phyloP scores from a whole-genome alignment of 2,888 invertebrate genomes.

The Mythimna pallens region DNA sequence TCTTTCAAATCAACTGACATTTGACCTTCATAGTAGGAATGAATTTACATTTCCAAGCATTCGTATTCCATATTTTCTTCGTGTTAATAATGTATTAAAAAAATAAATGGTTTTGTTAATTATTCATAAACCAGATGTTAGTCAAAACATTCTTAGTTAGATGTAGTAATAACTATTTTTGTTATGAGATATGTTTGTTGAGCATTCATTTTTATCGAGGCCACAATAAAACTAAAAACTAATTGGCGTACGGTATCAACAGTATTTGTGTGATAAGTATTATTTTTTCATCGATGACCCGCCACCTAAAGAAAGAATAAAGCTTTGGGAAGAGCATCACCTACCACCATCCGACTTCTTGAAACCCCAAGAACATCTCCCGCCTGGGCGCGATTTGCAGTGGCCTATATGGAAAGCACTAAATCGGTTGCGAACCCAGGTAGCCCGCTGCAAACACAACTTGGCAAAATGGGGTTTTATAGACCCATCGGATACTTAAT shows the following conservation, averaged over 20 bases:
- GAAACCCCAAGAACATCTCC: too few species aligned
- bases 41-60: not conserved
- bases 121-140: conserved; percentile 39
- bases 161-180: conserved; percentile 55
- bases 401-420: too few species aligned
- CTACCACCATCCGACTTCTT: too few species aligned
- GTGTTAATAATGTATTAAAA: not conserved
- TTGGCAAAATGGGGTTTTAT: too few species aligned
- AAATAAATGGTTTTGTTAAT: conserved; percentile 30
- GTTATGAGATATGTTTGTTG: conserved; percentile 39
- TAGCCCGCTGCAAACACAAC: too few species aligned
- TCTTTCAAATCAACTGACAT: not conserved
- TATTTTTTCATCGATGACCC: too few species aligned
- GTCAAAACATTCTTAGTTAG: conserved; percentile 54
- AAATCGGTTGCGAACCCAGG: too few species aligned
- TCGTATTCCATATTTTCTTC: not conserved
- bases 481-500: too few species aligned
- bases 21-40: not conserved
- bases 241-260: conserved; percentile 30
- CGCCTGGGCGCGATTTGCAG: too few species aligned
- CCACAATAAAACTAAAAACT: conserved; percentile 37
- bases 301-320: too few species aligned
- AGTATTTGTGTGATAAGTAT: conserved; percentile 16
- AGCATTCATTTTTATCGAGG: conserved; percentile 54
- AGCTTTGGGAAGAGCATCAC: too few species aligned